Evolutionary conservation across 2,888 invertebrate species (phyloP).

Genomic region (Notodonta dromedarius): DNA sequence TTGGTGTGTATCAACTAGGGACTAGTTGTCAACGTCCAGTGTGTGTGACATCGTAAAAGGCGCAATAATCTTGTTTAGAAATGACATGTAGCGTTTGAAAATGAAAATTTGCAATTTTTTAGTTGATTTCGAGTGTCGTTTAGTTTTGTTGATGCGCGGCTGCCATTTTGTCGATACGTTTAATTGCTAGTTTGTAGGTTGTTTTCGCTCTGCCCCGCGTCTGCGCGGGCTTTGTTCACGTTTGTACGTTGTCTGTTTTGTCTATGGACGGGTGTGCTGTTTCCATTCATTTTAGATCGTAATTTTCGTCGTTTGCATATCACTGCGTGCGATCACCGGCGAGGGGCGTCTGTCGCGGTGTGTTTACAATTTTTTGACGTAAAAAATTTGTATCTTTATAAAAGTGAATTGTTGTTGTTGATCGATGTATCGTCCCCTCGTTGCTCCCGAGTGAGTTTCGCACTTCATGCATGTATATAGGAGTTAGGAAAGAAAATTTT

Average conservation of each 20-base stretch:
- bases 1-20: background rate
- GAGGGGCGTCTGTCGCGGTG: constrained; percentile 54
- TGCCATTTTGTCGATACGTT: constrained; percentile 53
- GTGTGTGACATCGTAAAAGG: constrained; percentile 13
- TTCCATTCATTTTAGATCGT: constrained; percentile 61
- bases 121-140: constrained; percentile 64
- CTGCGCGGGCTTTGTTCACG: constrained; percentile 55
- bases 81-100: constrained; percentile 54
- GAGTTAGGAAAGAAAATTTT: constrained; percentile 61
- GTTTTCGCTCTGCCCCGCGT: constrained; percentile 50
- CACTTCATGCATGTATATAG: constrained; percentile 76
- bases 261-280: constrained; percentile 48
- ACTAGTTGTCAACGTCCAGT: background rate
- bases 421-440: constrained; percentile 59
- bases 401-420: constrained; percentile 64
- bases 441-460: constrained; percentile 70
- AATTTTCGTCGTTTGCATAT: constrained; percentile 74
- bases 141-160: constrained; percentile 60
- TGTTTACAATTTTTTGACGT: constrained; percentile 60
- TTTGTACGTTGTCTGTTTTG: constrained; percentile 50
- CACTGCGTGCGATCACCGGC: constrained; percentile 64
- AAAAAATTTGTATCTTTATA: constrained; percentile 71
- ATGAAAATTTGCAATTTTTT: constrained; percentile 54
- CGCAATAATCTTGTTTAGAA: constrained; percentile 9
- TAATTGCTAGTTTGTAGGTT: constrained; percentile 69